Conservation (phyloP, 2,797 vertebrate genomes). For the Cetoscarus ocellatus region DNA sequence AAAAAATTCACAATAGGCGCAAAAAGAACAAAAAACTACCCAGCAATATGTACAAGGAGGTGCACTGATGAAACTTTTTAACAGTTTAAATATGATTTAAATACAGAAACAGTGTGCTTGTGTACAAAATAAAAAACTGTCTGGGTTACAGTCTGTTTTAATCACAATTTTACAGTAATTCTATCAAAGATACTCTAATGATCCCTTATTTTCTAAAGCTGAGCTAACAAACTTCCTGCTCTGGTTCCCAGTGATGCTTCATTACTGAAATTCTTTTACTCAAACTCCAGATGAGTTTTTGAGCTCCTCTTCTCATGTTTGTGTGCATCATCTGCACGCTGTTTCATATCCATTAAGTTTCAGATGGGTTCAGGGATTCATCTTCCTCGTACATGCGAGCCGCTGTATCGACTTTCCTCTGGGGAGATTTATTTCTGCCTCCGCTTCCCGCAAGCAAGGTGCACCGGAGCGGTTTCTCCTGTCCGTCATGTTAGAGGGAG, state of each 20-base stretch:
- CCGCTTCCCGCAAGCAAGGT: slow-evolving; percentile 81
- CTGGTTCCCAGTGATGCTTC: background rate
- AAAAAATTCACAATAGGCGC: too few relatives aligned
- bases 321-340: slow-evolving; percentile 25
- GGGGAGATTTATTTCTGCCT: slow-evolving; percentile 78
- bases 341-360: slow-evolving; percentile 57
- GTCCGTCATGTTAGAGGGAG: slow-evolving; percentile 52
- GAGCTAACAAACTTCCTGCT: too few relatives aligned
- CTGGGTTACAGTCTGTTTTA: too few relatives aligned
- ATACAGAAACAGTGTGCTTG: too few relatives aligned
- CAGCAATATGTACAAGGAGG: too few relatives aligned
- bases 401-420: slow-evolving; percentile 80
- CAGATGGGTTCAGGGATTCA: slow-evolving; percentile 63
- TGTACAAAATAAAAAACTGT: too few relatives aligned
- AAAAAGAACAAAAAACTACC: too few relatives aligned
- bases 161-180: too few relatives aligned
- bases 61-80: too few relatives aligned
- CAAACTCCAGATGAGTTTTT: background rate
- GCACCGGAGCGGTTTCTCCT: slow-evolving; percentile 71
- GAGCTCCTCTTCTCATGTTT: slow-evolving; percentile 3
- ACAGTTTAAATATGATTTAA: too few relatives aligned
- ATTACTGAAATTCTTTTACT: background rate
- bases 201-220: too few relatives aligned
- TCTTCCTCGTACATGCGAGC: slow-evolving; percentile 76
- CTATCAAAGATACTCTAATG: too few relatives aligned